Base-by-base conservation (phyloP, 1,140 invertebrate species). In the Pissodes strobi region DNA sequence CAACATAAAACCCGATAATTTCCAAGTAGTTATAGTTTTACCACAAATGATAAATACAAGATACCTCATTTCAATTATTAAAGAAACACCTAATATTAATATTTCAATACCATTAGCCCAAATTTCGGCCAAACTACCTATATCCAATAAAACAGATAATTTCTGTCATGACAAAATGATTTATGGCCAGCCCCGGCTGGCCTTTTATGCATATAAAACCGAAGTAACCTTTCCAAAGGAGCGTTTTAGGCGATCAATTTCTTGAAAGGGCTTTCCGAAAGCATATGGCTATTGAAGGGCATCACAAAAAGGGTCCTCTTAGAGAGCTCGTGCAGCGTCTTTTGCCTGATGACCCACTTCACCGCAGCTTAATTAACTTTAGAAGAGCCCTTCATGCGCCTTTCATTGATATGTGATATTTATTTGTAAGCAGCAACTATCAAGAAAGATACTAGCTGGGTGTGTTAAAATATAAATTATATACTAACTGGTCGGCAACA, bases 291-390 rank as follows among this genome's bases (percentile, higher is more conserved):
- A 15, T 56, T 43, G 53, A 56, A 56, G 53, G 53, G 22, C 51
- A 53, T 39, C n/a, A 43, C 38, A 41, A 41, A 41, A 41, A 41
- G 48, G 48, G 22, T 18, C 23, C 22, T 51, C 48, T 51, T 51
- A 56, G 53, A 18, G 23, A 25, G 46, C 48, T 18, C 23, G 48
- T 30, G 48, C 23, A 30, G 23, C 48, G 22, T 30, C 48, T 51
- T 30, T 34, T 25, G 13, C 25, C 17, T 56, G 53, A 56, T 48
- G 57, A 59, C 57, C 57, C 57, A 59, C 57, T 59, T 58, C 57
- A 37, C 57, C 57, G 22, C 57, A 48, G 57, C 57, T 43, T 59
- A 59, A 59, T 59, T 59, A 48, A 34, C 57, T 59, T 48, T 48
- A 38, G 15, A 25, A 59, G 27, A 34, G 57, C 18, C n/a, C 41